phyloP scores from a whole-genome alignment of 2,888 invertebrate genomes.

The Brenthis daphne region DNA sequence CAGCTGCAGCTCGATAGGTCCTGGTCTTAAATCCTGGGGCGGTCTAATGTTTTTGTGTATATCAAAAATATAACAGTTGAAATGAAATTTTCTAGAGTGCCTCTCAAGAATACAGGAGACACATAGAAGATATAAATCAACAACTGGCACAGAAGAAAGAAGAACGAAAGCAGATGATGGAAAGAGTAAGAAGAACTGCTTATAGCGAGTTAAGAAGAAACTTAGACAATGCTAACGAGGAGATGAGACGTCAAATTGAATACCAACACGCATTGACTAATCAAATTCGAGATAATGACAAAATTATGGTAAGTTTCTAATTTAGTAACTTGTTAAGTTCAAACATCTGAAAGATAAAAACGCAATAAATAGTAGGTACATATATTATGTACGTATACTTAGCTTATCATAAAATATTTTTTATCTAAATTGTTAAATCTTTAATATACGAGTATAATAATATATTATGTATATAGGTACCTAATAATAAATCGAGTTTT shows the following conservation, averaged over 20 bases:
- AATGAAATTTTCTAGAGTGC: conserved; percentile 52
- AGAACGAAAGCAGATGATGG: conserved; percentile 55
- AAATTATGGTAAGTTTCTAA: conserved; percentile 50
- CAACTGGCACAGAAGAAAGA: conserved; percentile 51
- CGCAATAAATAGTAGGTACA: too few species aligned
- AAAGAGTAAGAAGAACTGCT: conserved; percentile 59
- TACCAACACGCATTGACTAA: conserved; percentile 59
- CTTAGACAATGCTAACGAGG: conserved; percentile 58
- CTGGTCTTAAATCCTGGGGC: too few species aligned
- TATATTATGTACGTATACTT: too few species aligned
- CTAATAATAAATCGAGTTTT: too few species aligned
- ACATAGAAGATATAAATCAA: conserved; percentile 53
- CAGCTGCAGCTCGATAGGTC: too few species aligned
- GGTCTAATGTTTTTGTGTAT: too few species aligned
- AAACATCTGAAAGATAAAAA: too few species aligned
- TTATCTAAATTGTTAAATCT: too few species aligned
- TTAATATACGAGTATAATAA: too few species aligned
- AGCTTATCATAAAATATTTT: too few species aligned
- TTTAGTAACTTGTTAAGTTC: neutral
- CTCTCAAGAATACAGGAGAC: conserved; percentile 58
- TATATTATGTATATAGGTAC: too few species aligned
- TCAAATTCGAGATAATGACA: conserved; percentile 65
- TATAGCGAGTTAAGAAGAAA: conserved; percentile 55
- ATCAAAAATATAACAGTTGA: too few species aligned
- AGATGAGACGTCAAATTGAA: conserved; percentile 59